Conservation (phyloP, 1,140 invertebrate genomes). For the Popillia japonica region DNA sequence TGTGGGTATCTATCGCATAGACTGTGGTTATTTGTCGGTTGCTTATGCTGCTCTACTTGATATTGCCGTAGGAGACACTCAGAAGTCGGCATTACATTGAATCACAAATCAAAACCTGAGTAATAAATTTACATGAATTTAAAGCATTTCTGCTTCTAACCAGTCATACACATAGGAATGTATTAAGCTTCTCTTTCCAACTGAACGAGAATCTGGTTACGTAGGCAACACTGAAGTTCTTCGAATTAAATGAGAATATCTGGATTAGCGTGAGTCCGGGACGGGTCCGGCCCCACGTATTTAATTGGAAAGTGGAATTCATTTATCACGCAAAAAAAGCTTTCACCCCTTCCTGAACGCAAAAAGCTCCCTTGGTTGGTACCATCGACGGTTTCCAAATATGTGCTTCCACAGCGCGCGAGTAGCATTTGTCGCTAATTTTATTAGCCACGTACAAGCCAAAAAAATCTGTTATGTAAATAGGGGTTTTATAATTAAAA, state of each 20-base stretch:
- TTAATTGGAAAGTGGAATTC: slow-evolving; percentile 30
- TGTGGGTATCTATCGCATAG: too few relatives aligned
- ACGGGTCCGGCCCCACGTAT: not conserved
- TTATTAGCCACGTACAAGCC: slow-evolving; percentile 4
- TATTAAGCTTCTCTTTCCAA: too few relatives aligned
- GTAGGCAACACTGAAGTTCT: too few relatives aligned
- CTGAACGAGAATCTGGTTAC: too few relatives aligned
- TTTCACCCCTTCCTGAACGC: not conserved
- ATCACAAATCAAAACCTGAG: slow-evolving; percentile 1
- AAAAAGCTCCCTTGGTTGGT: not conserved
- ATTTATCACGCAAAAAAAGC: slow-evolving; percentile 22
- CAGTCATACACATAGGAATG: too few relatives aligned
- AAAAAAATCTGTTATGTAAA: slow-evolving; percentile 31
- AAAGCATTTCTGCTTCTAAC: not conserved
- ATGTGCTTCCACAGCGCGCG: not conserved
- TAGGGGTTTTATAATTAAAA: slow-evolving; percentile 28
- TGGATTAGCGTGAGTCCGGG: not conserved
- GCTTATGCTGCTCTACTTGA: too few relatives aligned
- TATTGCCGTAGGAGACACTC: too few relatives aligned
- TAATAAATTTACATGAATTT: slow-evolving; percentile 12
- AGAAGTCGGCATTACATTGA: not conserved
- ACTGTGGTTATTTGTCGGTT: too few relatives aligned
- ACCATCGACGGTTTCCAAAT: not conserved
- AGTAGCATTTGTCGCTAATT: slow-evolving; percentile 24
- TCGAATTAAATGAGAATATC: not conserved